A percentile compares a stretch with the other conserved stretches of the same genome.
phyloP scores from a whole-genome alignment of 2,888 invertebrate genomes.

The Amphipyra tragopoginis region DNA sequence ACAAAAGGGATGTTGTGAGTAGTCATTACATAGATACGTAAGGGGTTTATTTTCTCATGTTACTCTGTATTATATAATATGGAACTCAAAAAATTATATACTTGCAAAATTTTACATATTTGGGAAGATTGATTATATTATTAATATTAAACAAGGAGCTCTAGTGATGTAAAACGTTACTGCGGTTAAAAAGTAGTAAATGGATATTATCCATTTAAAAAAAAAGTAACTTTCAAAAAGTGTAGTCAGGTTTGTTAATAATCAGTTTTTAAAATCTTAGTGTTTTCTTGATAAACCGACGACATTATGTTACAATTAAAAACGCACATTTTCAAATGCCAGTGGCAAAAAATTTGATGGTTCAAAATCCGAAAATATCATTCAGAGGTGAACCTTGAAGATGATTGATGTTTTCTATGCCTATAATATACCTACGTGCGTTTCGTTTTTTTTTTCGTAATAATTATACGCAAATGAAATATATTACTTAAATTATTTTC shows the following conservation, averaged over 20 bases:
- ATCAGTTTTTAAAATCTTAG: constrained; percentile 32
- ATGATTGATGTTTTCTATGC: too few relatives aligned
- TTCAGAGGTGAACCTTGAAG: too few relatives aligned
- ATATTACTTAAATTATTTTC: background rate
- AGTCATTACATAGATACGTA: constrained; percentile 31
- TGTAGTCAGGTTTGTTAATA: constrained; percentile 64
- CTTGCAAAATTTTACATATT: constrained; percentile 32
- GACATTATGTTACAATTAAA: constrained; percentile 28
- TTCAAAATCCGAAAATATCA: too few relatives aligned
- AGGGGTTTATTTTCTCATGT: constrained; percentile 33
- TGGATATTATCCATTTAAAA: constrained; percentile 74
- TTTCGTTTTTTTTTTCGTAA: too few relatives aligned
- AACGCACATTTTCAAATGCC: constrained; percentile 34
- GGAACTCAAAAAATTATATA: constrained; percentile 29
- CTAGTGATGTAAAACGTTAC: constrained; percentile 68
- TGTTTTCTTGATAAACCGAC: constrained; percentile 14
- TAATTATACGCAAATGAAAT: too few relatives aligned
- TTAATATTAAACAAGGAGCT: constrained; percentile 46
- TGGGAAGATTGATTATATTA: constrained; percentile 16
- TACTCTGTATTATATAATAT: constrained; percentile 14
- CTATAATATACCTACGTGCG: too few relatives aligned
- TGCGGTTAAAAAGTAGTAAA: constrained; percentile 65
- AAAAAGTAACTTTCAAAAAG: constrained; percentile 80
- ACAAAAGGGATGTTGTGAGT: constrained; percentile 52
- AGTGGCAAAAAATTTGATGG: constrained; percentile 29